These are phyloP conservation scores for Mesitornis unicolor DNA, from an alignment of 2,113 vertebrate species.

Conservation along the genomic window DNA sequence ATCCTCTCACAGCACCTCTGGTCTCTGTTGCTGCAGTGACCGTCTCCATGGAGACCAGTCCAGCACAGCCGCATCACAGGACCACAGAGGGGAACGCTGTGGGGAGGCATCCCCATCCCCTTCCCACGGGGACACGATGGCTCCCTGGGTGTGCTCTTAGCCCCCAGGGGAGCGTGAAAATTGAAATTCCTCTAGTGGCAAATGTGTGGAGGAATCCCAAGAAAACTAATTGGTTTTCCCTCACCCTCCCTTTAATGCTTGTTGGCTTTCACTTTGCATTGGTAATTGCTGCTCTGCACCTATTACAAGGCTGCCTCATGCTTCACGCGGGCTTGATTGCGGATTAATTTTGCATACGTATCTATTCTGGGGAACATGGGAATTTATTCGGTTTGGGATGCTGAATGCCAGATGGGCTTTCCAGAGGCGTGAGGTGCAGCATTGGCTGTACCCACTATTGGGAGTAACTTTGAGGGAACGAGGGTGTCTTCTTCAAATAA, in stretches of 20 bases:
- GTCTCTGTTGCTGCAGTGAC: slow-evolving; percentile 28
- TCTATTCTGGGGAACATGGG: slow-evolving; percentile 5
- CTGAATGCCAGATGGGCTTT: not conserved
- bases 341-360: slow-evolving; percentile 26
- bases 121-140: not conserved
- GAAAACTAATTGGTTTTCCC: slow-evolving; percentile 4
- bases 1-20: not conserved
- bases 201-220: slow-evolving; percentile 1
- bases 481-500: not conserved
- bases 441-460: accelerated
- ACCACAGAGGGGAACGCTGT: not conserved
- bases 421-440: not conserved
- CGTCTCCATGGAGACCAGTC: slow-evolving; percentile 34
- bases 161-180: not conserved
- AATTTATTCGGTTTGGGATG: not conserved
- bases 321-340: not conserved
- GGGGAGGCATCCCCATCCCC: not conserved
- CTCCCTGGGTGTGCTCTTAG: not conserved
- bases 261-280: slow-evolving; percentile 9
- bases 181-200: not conserved
- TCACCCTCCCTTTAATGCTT: not conserved
- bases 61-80: slow-evolving; percentile 4
- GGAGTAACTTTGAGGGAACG: not conserved
- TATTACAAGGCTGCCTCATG: not conserved
- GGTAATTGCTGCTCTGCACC: slow-evolving; percentile 40